These are phyloP conservation scores for Lasioglossum baleicum DNA, from an alignment of 1,140 invertebrate genomes.

Conservation along the genomic window DNA sequence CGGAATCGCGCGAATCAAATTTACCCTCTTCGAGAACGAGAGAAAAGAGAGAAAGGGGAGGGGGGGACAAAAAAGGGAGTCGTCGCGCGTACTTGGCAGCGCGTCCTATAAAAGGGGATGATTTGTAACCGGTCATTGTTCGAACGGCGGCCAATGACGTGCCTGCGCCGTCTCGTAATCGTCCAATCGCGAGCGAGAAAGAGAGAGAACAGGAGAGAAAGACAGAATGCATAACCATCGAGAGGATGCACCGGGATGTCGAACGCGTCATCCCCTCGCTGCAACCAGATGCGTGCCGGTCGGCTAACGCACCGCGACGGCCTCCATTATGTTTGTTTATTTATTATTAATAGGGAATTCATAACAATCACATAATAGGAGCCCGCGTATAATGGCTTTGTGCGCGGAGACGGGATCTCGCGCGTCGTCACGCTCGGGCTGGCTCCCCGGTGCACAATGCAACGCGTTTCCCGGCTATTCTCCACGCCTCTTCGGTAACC, in stretches of 20 bases:
- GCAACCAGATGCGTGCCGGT: conserved; percentile 74
- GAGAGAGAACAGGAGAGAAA: too few species aligned
- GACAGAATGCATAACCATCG: background rate
- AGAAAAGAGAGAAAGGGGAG: background rate
- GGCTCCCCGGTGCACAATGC: conserved; percentile 46
- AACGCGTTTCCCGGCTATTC: conserved; percentile 64
- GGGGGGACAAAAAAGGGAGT: conserved; percentile 15
- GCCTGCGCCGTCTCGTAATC: conserved; percentile 24
- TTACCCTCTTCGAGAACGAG: conserved; percentile 22
- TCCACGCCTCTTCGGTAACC: conserved; percentile 63
- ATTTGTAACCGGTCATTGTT: conserved; percentile 74
- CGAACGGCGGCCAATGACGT: conserved; percentile 58
- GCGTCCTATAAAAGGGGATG: conserved; percentile 64
- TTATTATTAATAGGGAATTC: conserved; percentile 80
- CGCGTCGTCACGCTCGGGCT: conserved; percentile 69
- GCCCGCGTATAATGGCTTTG: conserved; percentile 44
- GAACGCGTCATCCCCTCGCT: conserved; percentile 34
- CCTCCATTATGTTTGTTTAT: conserved; percentile 79
- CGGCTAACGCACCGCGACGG: conserved; percentile 76
- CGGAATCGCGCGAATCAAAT: conserved; percentile 45
- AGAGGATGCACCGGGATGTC: conserved; percentile 31
- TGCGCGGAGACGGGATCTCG: conserved; percentile 23
- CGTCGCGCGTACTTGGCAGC: conserved; percentile 58
- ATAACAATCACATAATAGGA: conserved; percentile 78
- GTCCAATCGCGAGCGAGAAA: conserved; percentile 33